Percentiles rank a stretch among this genome's conserved stretches.
phyloP scores from a whole-genome alignment of 2,888 invertebrate species.

The Colostygia pectinataria region DNA sequence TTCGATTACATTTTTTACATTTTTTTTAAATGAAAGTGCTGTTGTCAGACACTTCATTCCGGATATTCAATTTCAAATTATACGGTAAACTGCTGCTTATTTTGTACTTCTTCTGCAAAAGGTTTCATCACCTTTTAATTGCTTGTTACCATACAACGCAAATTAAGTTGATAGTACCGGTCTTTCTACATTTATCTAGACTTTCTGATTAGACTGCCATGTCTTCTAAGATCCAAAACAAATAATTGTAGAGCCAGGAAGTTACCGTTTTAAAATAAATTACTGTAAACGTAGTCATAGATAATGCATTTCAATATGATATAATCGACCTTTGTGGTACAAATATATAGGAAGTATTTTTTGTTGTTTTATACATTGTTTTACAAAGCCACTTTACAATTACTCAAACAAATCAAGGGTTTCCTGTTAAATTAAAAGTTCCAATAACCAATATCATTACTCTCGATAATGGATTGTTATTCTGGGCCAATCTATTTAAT shows the following conservation, averaged over 20 bases:
- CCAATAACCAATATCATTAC: constrained; percentile 33
- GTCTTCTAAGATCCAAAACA: background rate
- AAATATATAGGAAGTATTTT: constrained; percentile 32
- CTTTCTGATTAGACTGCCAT: constrained; percentile 5
- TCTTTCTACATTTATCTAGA: constrained; percentile 10
- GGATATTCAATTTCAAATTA: constrained; percentile 11
- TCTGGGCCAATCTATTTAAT: constrained; percentile 43
- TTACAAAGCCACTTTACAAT: constrained; percentile 22
- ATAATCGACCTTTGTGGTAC: constrained; percentile 15
- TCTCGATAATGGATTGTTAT: constrained; percentile 37
- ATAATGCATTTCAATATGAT: constrained; percentile 6
- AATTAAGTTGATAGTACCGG: constrained; percentile 6
- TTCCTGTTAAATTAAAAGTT: constrained; percentile 36
- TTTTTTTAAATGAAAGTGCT: constrained; percentile 16
- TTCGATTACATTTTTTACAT: constrained; percentile 17
- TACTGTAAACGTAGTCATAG: background rate
- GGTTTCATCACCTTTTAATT: constrained; percentile 11
- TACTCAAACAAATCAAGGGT: constrained; percentile 18
- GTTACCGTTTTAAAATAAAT: background rate
- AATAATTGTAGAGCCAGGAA: background rate
- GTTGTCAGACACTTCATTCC: constrained; percentile 14
- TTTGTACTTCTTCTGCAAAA: constrained; percentile 5
- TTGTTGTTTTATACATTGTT: too few species aligned
- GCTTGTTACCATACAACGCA: background rate
- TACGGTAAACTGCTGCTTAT: background rate